Percentiles rank a stretch among this genome's conserved stretches.
phyloP scores from a whole-genome alignment of 2,113 vertebrate genomes.

The Cyphomyrus discorhynchus region DNA sequence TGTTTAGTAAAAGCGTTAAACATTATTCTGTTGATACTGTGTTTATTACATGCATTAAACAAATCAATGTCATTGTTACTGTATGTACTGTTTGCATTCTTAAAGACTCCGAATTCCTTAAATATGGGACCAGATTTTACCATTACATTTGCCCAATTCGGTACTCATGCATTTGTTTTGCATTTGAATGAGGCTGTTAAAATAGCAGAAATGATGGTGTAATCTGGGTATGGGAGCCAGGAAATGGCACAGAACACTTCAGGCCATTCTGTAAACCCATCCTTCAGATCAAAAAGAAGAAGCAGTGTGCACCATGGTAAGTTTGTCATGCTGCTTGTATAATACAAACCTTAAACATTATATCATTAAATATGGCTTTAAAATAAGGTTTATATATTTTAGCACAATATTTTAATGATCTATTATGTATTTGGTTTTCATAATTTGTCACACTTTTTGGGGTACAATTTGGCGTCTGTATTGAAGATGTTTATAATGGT shows the following conservation, averaged over 20 bases:
- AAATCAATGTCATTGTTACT: too few relatives aligned
- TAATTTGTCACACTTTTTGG: not conserved
- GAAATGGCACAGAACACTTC: not conserved
- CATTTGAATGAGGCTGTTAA: not conserved
- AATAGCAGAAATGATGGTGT: not conserved
- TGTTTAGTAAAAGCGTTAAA: too few relatives aligned
- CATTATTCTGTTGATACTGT: too few relatives aligned
- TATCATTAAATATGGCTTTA: not conserved
- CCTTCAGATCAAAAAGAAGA: not conserved
- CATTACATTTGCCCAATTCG: too few relatives aligned
- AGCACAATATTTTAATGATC: not conserved
- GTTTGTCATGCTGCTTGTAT: not conserved
- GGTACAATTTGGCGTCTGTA: not conserved
- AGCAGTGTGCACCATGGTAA: not conserved
- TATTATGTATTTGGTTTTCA: not conserved
- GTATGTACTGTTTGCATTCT: too few relatives aligned
- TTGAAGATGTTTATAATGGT: not conserved
- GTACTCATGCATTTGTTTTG: too few relatives aligned
- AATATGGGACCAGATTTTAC: too few relatives aligned
- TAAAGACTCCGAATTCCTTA: too few relatives aligned
- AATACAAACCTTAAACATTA: not conserved
- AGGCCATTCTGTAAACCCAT: not conserved
- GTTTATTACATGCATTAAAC: too few relatives aligned
- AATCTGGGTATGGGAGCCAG: not conserved
- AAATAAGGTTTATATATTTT: not conserved